A percentile compares a stretch with the other conserved stretches of the same genome.
Conservation (phyloP, 2,888 invertebrate species). For the Drosophila nigricruria region DNA sequence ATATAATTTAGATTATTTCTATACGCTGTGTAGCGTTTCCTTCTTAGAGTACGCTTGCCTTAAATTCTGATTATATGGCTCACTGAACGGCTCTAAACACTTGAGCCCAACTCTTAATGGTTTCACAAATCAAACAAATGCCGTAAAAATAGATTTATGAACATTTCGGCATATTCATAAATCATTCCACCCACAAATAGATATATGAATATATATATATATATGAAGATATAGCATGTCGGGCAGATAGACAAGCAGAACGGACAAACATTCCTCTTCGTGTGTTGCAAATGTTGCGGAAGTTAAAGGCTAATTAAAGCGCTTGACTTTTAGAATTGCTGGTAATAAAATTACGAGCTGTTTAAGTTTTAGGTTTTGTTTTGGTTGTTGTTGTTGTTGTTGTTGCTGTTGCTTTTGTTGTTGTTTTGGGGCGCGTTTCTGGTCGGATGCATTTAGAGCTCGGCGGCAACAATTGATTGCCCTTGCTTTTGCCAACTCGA, state of each 20-base stretch:
- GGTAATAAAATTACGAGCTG: constrained; percentile 69
- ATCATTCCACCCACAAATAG: constrained; percentile 72
- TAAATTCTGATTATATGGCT: constrained; percentile 51
- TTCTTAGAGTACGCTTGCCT: constrained; percentile 12
- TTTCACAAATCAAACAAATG: constrained; percentile 73
- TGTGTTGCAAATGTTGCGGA: constrained; percentile 74
- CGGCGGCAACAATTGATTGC: constrained; percentile 73
- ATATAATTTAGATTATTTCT: constrained; percentile 49
- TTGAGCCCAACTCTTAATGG: constrained; percentile 63
- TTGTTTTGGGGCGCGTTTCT: constrained; percentile 66
- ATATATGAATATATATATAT: not conserved
- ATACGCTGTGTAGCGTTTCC: constrained; percentile 34
- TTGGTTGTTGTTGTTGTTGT: constrained; percentile 26
- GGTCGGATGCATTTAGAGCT: constrained; percentile 75
- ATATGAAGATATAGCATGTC: constrained; percentile 22
- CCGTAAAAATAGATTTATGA: constrained; percentile 62
- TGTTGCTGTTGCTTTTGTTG: not conserved
- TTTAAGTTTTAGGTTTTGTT: constrained; percentile 42
- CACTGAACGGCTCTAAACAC: constrained; percentile 52
- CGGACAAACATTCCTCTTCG: constrained; percentile 51
- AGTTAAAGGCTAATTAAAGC: constrained; percentile 78
- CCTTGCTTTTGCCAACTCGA: constrained; percentile 79
- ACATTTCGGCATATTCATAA: constrained; percentile 63
- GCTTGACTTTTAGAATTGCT: constrained; percentile 64
- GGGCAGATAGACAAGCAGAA: constrained; percentile 46